A percentile compares a stretch with the other conserved stretches of the same genome.
Conservation (phyloP, 2,888 invertebrate genomes). For the Tenthredo scrophulariae region DNA sequence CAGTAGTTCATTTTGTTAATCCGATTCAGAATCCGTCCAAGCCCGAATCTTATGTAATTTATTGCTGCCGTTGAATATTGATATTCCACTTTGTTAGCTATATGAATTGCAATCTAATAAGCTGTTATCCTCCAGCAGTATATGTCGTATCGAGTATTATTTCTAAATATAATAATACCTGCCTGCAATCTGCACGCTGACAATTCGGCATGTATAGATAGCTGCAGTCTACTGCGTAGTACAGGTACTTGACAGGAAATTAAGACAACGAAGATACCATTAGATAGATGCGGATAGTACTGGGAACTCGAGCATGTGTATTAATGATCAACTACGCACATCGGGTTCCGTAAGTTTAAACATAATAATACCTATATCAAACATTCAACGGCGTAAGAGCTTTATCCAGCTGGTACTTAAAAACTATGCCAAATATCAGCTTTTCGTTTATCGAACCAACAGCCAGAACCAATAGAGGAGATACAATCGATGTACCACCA, state of each 20-base stretch:
- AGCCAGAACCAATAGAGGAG: not conserved
- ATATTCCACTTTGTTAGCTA: not conserved
- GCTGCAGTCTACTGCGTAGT: constrained; percentile 2
- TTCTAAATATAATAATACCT: not conserved
- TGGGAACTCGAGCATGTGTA: constrained; percentile 17
- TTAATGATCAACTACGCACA: not conserved
- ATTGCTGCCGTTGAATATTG: not conserved
- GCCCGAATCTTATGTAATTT: constrained; percentile 14
- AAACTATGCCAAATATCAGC: constrained; percentile 10
- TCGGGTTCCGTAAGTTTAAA: not conserved
- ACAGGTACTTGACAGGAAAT: constrained; percentile 38
- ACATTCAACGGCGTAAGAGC: not conserved
- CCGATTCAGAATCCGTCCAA: not conserved
- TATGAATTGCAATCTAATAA: constrained; percentile 23
- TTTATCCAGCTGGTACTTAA: not conserved
- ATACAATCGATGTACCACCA: not conserved
- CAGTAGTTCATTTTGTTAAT: not conserved
- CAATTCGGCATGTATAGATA: not conserved
- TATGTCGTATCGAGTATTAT: not conserved
- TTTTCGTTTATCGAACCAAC: not conserved
- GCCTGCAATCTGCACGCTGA: not conserved
- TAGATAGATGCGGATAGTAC: constrained; percentile 46
- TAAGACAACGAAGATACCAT: constrained; percentile 25
- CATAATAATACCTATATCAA: constrained; percentile 25
- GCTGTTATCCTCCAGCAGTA: not conserved